Percentiles rank a stretch among this genome's conserved stretches.
Conservation (phyloP, 2,113 vertebrate species). For the Sinosuthora webbiana region DNA sequence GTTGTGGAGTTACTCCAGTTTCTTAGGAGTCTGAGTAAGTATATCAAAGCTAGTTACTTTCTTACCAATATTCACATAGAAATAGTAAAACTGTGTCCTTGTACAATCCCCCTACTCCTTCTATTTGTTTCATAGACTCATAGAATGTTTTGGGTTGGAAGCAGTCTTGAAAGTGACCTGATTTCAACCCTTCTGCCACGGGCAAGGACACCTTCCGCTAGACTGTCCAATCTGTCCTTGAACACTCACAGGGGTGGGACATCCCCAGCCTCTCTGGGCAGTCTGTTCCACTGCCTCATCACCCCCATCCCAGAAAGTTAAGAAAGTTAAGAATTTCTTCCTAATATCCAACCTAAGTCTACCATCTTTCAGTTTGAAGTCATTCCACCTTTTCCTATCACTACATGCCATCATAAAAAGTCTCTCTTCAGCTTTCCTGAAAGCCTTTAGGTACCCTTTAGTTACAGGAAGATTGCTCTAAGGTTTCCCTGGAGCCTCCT, state of each 20-base stretch:
- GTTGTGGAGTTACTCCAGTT: neutral
- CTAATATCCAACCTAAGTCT: neutral
- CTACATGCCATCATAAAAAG: neutral
- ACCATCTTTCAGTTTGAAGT: neutral
- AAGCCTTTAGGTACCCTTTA: neutral
- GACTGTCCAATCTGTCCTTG: too few species aligned
- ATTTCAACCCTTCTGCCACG: neutral
- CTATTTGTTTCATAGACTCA: neutral
- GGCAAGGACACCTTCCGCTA: neutral
- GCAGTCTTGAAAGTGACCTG: neutral
- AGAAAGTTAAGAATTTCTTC: neutral
- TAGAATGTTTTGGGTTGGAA: neutral
- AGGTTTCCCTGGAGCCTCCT: neutral
- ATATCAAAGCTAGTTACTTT: neutral
- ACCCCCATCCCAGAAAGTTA: too few species aligned
- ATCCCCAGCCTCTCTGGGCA: neutral
- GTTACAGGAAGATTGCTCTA: neutral
- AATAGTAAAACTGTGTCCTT: neutral
- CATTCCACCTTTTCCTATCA: neutral
- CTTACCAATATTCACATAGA: neutral
- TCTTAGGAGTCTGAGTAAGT: neutral
- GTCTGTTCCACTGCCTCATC: neutral
- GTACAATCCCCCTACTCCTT: neutral
- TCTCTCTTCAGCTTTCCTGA: neutral
- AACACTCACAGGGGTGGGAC: neutral